These are phyloP conservation scores for Aphelenchoides fujianensis DNA, from an alignment of 1,140 invertebrate species.

Conservation along the genomic window DNA sequence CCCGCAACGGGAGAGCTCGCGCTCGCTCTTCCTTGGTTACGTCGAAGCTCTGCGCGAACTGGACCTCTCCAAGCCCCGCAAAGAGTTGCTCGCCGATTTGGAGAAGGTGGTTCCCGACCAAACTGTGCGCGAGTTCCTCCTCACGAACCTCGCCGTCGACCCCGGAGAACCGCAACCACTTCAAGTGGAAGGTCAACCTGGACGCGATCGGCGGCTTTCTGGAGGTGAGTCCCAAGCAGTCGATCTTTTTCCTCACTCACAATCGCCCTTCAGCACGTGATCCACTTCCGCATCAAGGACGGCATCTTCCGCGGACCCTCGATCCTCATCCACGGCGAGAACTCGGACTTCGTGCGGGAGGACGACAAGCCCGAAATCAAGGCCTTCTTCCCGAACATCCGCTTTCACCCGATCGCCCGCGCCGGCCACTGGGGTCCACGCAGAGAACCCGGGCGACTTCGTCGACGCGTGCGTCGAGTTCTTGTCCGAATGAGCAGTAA, in stretches of 20 bases:
- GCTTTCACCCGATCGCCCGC: conserved; percentile 72
- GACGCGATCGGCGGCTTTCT: conserved; percentile 69
- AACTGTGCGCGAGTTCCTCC: conserved; percentile 70
- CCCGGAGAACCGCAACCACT: conserved; percentile 66
- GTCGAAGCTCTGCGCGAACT: conserved; percentile 44
- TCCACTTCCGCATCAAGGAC: conserved; percentile 57
- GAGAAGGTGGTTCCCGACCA: conserved; percentile 62
- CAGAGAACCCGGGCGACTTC: conserved; percentile 80
- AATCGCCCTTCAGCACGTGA: too few relatives aligned
- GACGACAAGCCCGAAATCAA: conserved; percentile 72
- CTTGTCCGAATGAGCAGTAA: not conserved
- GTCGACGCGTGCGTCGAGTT: conserved; percentile 65
- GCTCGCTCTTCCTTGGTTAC: conserved; percentile 36
- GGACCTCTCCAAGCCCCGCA: conserved; percentile 28
- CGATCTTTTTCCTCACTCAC: too few relatives aligned
- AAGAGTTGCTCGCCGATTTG: conserved; percentile 30
- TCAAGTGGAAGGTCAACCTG: conserved; percentile 74
- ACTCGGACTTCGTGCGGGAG: conserved; percentile 61
- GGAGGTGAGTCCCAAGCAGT: too few relatives aligned
- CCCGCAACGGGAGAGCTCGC: conserved; percentile 3
- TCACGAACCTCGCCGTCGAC: conserved; percentile 71
- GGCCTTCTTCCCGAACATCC: conserved; percentile 74
- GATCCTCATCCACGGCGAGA: conserved; percentile 34
- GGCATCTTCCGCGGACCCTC: conserved; percentile 34
- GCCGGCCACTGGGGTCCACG: conserved; percentile 88